Conservation (phyloP, 2,797 vertebrate species). For the Acanthurus leucopareius region DNA sequence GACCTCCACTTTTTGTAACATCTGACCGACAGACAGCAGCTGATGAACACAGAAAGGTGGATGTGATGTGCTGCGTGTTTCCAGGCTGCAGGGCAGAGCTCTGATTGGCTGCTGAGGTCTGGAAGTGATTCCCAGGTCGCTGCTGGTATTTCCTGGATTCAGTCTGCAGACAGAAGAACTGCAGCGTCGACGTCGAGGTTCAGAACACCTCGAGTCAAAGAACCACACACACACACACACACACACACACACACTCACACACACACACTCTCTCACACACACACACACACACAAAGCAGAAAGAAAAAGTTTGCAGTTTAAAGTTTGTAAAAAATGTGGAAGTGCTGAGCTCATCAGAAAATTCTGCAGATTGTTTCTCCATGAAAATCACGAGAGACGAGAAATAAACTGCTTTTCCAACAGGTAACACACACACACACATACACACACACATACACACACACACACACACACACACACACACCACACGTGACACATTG, state of each 20-base stretch:
- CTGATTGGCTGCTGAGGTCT: conserved; percentile 33
- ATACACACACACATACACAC: conserved; percentile 7
- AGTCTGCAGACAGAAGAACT: background rate
- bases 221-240: conserved; percentile 14
- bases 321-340: too few species aligned
- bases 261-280: background rate
- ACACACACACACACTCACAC: conserved; percentile 11
- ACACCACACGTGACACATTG: too few species aligned
- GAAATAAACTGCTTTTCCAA: too few species aligned
- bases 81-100: conserved; percentile 10
- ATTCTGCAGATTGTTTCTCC: too few species aligned
- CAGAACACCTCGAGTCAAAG: background rate
- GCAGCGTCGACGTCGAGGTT: background rate
- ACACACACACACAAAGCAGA: too few species aligned
- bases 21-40: too few species aligned
- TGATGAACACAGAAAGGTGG: too few species aligned
- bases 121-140: conserved; percentile 48
- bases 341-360: too few species aligned
- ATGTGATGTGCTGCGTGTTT: too few species aligned
- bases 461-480: conserved; percentile 8
- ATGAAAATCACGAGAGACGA: too few species aligned
- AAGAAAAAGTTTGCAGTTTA: too few species aligned
- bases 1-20: too few species aligned
- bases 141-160: conserved; percentile 53
- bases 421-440: conserved; percentile 8